These are phyloP conservation scores for Danio tinwini DNA, from an alignment of 2,797 vertebrate species.

Conservation along the genomic window DNA sequence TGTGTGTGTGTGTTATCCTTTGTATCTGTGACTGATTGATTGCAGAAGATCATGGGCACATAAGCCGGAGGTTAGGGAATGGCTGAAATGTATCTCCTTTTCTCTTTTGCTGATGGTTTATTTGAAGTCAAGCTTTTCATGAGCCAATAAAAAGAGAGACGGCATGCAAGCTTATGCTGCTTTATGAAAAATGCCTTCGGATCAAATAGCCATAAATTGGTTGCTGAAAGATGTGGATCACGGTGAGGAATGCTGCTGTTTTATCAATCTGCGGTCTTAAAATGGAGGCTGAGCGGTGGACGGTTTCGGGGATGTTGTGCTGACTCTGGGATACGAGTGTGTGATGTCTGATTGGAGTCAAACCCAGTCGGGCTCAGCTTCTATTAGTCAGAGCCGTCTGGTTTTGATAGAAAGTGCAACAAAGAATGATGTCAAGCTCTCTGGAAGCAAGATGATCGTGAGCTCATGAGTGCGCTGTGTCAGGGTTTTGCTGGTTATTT, in stretches of 20 bases:
- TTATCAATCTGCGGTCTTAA: constrained; percentile 60
- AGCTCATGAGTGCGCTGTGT: constrained; percentile 24
- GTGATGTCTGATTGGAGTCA: constrained; percentile 49
- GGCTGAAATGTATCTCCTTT: constrained; percentile 52
- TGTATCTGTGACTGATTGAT: constrained; percentile 35
- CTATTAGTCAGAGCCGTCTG: constrained; percentile 69
- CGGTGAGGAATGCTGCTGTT: constrained; percentile 46
- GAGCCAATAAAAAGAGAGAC: constrained; percentile 51
- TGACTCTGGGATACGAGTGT: constrained; percentile 50
- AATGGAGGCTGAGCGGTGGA: constrained; percentile 47
- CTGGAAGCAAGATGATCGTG: constrained; percentile 61
- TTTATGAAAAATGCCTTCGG: constrained; percentile 39
- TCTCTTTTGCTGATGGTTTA: constrained; percentile 20
- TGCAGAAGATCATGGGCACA: constrained; percentile 9
- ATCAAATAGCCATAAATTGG: constrained; percentile 48
- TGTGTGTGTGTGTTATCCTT: constrained; percentile 9
- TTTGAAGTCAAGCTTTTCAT: constrained; percentile 49
- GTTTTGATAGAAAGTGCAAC: constrained; percentile 71
- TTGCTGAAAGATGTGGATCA: constrained; percentile 40
- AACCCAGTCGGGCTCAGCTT: constrained; percentile 58
- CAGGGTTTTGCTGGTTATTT: constrained; percentile 20
- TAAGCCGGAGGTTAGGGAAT: constrained; percentile 30
- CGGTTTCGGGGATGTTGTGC: constrained; percentile 51
- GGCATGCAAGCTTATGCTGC: constrained; percentile 35
- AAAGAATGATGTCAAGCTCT: constrained; percentile 73